Base-by-base conservation (phyloP, 2,797 vertebrate species). In the Merluccius polli region DNA sequence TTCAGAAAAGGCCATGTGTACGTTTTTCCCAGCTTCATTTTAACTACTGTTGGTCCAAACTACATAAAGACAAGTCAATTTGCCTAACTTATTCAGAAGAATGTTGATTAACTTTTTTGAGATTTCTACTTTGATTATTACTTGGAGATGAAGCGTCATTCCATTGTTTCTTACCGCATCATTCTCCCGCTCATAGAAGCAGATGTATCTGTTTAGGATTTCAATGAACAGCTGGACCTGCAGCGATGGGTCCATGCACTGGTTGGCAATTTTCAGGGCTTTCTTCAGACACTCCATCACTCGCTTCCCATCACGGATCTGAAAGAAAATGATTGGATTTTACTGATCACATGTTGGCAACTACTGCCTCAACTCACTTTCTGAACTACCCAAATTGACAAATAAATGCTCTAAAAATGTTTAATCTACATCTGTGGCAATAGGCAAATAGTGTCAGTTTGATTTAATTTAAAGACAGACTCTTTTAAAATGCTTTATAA, bases 271-370 rank as follows among this genome's bases (percentile, higher is more conserved):
- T 92, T 99, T 99, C 84, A 99, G 91, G 9, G 98, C 97, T 86
- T 99, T 99, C 91, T 99, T 99, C 81, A 99, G 88, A 89, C 98
- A 99, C 84, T 99, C 98, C 97, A 99, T 98, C 79, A 99, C 98
- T 74, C 97, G 94, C 77, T 98, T 98, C 16, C 97, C 97, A 77
- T 98, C 97, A 12, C 97, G 97, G 85, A 98, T 97, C 98, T 98
- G 83, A 83, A 75, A 18, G 21, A 8, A 33, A 0, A 78, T 2
- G 10, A 69, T 32, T 69, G 67, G 67, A 32, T 32, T 15, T 68
- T 10, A 29, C 12, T 29, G 8, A 67, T 21, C 16, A 6, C 44
- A 48, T 18, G 16, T 21, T 48, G 44, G 44, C 44, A 48, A 48
- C 44, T 18, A 48, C 44, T 21, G 44, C 41, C 15, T 44, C 48